Evolutionary conservation across 2,888 invertebrate species (phyloP).

Genomic region (Drosophila gaucha): DNA sequence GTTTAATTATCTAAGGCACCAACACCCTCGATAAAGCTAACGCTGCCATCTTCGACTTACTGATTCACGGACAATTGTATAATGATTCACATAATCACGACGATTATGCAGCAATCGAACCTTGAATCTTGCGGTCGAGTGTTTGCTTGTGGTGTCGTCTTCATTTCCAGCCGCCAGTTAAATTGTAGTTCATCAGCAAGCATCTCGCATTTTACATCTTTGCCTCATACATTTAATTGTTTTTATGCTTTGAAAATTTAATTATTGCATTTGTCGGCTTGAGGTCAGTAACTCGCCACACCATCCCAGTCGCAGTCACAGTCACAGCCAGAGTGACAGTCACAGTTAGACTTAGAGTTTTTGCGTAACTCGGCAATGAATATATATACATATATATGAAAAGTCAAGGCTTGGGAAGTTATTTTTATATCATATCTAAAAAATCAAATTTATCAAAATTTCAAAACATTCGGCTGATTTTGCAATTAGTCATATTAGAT

Average conservation of each 20-base stretch:
- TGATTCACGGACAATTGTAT: constrained; percentile 50
- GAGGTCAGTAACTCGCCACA: constrained; percentile 47
- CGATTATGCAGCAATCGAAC: constrained; percentile 67
- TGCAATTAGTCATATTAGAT: constrained; percentile 21
- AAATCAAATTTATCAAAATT: constrained; percentile 17
- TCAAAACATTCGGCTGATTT: background rate
- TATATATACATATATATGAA: constrained; percentile 16
- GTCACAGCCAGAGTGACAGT: constrained; percentile 11
- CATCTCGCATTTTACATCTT: constrained; percentile 11
- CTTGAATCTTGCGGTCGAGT: constrained; percentile 64
- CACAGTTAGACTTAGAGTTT: constrained; percentile 9
- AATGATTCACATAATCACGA: constrained; percentile 72
- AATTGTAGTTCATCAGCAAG: constrained; percentile 41
- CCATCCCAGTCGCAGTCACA: constrained; percentile 20
- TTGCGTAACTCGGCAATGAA: constrained; percentile 42
- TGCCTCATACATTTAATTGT: constrained; percentile 57
- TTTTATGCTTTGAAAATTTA: constrained; percentile 70
- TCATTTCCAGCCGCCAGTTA: constrained; percentile 27
- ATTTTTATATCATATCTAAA: constrained; percentile 5
- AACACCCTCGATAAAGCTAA: constrained; percentile 51
- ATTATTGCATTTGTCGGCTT: constrained; percentile 59
- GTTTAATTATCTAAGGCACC: constrained; percentile 70
- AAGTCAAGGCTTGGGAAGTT: constrained; percentile 30
- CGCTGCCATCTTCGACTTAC: constrained; percentile 12
- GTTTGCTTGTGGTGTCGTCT: constrained; percentile 42